A percentile compares a stretch with the other conserved stretches of the same genome.
Evolutionary conservation across 92 coral and sea anemone genomes (phyloP).

Genomic region (Umimayanthus chanpuru): DNA sequence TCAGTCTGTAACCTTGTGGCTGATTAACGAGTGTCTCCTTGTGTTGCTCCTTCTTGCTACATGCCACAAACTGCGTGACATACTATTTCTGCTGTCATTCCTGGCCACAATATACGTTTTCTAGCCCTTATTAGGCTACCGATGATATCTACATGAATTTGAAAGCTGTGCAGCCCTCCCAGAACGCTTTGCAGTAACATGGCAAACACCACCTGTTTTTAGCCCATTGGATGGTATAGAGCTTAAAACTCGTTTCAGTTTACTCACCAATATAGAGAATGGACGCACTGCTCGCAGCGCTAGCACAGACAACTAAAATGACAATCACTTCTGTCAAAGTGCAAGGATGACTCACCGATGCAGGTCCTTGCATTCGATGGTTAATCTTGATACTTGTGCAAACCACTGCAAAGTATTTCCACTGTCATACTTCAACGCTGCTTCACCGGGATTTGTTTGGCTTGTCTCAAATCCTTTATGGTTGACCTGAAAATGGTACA

Average conservation of each 20-base stretch:
- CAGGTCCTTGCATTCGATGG: background rate
- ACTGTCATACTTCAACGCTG: background rate
- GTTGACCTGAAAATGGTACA: background rate
- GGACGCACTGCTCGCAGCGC: background rate
- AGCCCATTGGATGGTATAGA: constrained; percentile 5
- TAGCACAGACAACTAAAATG: background rate
- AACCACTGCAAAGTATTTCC: background rate
- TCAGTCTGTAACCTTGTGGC: too few species aligned
- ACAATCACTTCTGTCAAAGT: background rate
- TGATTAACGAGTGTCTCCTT: too few species aligned
- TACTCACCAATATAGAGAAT: background rate
- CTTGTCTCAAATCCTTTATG: background rate
- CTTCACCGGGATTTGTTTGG: constrained; percentile 1
- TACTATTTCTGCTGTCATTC: too few species aligned
- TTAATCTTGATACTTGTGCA: background rate
- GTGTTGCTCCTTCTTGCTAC: too few species aligned
- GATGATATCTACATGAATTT: background rate
- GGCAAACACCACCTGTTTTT: too few species aligned
- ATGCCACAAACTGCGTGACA: too few species aligned
- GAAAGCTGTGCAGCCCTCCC: background rate
- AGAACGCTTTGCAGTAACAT: background rate
- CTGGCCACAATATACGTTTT: too few species aligned
- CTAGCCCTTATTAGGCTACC: too few species aligned
- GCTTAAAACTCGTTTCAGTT: background rate
- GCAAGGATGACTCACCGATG: constrained; percentile 2